phyloP scores from a whole-genome alignment of 2,797 vertebrate species.

The Pantherophis alleghaniensis region DNA sequence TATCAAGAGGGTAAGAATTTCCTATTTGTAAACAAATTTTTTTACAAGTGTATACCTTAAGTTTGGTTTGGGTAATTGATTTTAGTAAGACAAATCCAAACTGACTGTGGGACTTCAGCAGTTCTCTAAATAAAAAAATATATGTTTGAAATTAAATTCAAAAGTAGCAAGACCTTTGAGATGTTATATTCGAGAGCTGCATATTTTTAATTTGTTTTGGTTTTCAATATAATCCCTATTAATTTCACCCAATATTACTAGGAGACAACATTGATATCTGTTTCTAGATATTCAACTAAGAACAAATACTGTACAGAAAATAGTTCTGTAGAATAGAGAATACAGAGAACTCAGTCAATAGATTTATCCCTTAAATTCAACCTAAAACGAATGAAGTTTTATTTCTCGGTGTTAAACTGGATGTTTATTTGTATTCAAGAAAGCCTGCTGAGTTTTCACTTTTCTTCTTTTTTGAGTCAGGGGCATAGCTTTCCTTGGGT shows the following conservation, averaged over 20 bases:
- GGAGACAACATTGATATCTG: neutral
- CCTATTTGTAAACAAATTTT: neutral
- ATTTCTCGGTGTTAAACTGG: neutral
- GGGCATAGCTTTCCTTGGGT: neutral
- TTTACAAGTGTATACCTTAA: neutral
- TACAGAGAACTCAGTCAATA: neutral
- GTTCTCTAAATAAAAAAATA: neutral
- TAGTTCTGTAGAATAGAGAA: neutral
- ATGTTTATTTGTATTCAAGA: neutral
- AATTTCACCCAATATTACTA: neutral
- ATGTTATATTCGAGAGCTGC: neutral
- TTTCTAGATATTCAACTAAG: neutral
- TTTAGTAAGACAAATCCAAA: neutral
- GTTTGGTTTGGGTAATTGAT: neutral
- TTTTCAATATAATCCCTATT: neutral
- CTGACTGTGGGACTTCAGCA: neutral
- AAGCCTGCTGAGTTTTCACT: neutral
- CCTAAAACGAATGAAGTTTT: neutral
- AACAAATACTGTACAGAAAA: neutral
- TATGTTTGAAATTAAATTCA: neutral
- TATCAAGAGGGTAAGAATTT: neutral
- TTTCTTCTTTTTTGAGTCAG: neutral
- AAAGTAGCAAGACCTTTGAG: neutral
- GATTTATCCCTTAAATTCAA: neutral
- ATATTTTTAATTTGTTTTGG: neutral